Conservation (phyloP, 2,797 vertebrate species). For the Artibeus jamaicensis region DNA sequence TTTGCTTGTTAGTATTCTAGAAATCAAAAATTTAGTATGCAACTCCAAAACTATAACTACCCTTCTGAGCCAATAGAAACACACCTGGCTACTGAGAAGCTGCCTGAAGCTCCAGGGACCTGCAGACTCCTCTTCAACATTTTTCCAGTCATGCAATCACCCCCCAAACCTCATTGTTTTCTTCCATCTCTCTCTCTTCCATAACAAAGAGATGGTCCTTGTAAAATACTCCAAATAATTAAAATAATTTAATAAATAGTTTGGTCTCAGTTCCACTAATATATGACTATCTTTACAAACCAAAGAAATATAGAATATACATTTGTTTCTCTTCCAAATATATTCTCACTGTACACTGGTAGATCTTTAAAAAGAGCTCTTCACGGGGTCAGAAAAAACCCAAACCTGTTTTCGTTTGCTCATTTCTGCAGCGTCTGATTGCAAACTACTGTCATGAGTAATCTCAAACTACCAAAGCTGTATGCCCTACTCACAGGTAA, state of each 20-base stretch:
- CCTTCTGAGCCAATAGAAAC: neutral
- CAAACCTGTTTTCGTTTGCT: neutral
- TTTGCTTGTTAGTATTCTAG: neutral
- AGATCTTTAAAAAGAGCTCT: neutral
- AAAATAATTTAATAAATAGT: neutral
- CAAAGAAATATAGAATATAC: neutral
- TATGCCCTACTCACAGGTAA: neutral
- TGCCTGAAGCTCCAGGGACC: neutral
- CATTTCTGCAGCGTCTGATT: neutral
- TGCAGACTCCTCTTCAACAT: neutral
- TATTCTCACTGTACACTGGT: neutral
- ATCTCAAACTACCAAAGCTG: neutral
- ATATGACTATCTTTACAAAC: neutral
- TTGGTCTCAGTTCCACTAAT: neutral
- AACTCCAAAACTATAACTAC: neutral
- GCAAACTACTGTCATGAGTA: neutral
- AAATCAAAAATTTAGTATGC: neutral
- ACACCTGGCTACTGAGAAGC: neutral
- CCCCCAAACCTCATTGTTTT: neutral
- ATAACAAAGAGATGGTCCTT: neutral
- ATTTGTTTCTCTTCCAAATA: neutral
- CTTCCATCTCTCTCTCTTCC: neutral
- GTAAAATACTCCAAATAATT: neutral
- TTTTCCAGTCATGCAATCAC: neutral
- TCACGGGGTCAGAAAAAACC: neutral